Percentiles rank a stretch among this genome's conserved stretches.
Conservation (phyloP, 2,797 vertebrate genomes). For the Tapirus indicus region DNA sequence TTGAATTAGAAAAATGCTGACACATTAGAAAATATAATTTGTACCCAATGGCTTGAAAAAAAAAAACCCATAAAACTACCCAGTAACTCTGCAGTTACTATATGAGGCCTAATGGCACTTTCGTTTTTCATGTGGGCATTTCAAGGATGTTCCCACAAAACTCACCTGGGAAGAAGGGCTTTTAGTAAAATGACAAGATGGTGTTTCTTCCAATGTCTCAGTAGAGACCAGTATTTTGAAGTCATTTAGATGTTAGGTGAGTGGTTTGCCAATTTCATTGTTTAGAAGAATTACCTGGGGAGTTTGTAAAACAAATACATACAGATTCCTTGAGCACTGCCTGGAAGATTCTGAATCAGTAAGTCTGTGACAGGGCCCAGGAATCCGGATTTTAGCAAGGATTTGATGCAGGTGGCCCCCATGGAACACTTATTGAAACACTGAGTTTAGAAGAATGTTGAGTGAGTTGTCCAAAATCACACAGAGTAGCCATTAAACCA, state of each 20-base stretch:
- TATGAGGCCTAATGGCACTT: slow-evolving; percentile 67
- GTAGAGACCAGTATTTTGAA: slow-evolving; percentile 29
- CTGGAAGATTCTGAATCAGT: neutral
- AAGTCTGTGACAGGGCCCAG: neutral
- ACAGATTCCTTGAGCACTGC: neutral
- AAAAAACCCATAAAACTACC: slow-evolving; percentile 42
- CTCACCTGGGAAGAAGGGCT: slow-evolving; percentile 67
- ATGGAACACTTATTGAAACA: neutral
- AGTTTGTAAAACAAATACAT: slow-evolving; percentile 49
- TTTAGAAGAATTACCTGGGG: neutral
- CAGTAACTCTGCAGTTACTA: slow-evolving; percentile 72
- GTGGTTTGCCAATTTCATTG: neutral
- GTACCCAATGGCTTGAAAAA: slow-evolving; percentile 83
- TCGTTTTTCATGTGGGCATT: slow-evolving; percentile 69
- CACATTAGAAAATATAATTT: slow-evolving; percentile 89
- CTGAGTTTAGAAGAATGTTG: neutral
- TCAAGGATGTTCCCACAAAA: slow-evolving; percentile 75
- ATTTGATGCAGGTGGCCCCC: neutral
- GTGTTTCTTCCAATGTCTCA: slow-evolving; percentile 25
- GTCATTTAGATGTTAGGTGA: slow-evolving; percentile 26
- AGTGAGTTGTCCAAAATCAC: neutral
- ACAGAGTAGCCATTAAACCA: neutral
- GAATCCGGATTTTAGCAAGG: neutral
- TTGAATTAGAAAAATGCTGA: slow-evolving; percentile 87
- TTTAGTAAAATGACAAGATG: slow-evolving; percentile 46